Base-by-base conservation (phyloP, 2,888 invertebrate genomes). In the Campoletis raptor region DNA sequence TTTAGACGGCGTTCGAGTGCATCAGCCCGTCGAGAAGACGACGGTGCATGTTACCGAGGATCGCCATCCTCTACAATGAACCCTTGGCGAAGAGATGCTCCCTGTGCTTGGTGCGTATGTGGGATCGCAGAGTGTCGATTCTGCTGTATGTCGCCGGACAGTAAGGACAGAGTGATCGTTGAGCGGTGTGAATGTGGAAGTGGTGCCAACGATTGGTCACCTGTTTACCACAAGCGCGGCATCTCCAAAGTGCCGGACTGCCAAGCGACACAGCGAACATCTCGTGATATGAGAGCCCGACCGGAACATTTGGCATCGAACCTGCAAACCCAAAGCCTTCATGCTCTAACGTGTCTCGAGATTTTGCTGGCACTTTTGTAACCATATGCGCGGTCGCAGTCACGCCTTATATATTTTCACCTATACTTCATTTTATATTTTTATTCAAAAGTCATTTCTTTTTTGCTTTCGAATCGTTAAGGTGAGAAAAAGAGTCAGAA, bases 131-230 rank as follows among this genome's bases (percentile, higher is more conserved):
- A 76, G 98, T 98, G 95, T 98, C 98, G 94, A 97, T 97, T 94
- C 98, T 96, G 95, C 97, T 97, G 95, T 98, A 98, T 87, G 97
- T 97, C 92, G 97, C 97, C 89, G 97, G 97, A 95, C 98, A 98
- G 95, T 97, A 97, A 87, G 97, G 97, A 95, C 98, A 98, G 92
- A 96, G 96, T 90, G 97, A 97, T 91, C 97, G 96, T 95, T 97
- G 97, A 89, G 97, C 96, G 87, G 97, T 97, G 95, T 98, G 97
- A 91, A 97, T 97, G 95, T 97, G 97, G 95, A 96, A 97, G 95
- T 98, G 97, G 95, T 98, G 97, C 97, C 97, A 98, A 95, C 97
- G 96, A 95, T 97, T 98, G 94, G 97, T 97, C 89, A 97, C 97
- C 95, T 97, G 97, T 95, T 97, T 98, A 94, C 97, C 97, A 95